Evolutionary conservation across 1,140 invertebrate species (phyloP), one percentile per base, ranked within the genome.

Genomic region (Drosophila lowei): DNA sequence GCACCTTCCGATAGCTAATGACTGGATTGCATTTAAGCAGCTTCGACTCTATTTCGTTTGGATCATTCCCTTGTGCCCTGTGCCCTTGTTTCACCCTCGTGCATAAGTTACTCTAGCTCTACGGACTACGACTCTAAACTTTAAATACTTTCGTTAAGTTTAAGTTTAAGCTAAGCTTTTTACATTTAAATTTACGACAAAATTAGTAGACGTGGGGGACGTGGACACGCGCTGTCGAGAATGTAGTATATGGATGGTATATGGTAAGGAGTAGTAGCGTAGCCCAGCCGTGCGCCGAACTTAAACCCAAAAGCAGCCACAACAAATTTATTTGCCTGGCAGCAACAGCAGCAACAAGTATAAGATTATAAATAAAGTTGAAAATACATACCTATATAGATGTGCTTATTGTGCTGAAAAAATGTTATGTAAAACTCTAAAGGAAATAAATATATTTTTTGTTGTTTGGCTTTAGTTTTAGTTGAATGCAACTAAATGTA

Each of bases 81-180:
- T 16, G 15, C 49, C 49, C 28, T 28, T 4, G 28, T 28, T 2
- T 8, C 30, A 44, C 62, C 49, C 63, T 68, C 63, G 65, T 44
- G 52, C 47, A 68, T 68, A 68, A 68, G 66, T 41, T 68, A 68
- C 56, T 57, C 50, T 68, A 68, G 66, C 62, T 38, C 34, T 50
- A 50, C 11, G 65, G 65, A 68, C 25, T 18, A 18, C 34, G 65
- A 57, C 66, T 63, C 65, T 64, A 47, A 66, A 47, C 60, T 61
- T 25, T 61, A 53, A 61, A 53, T 41, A 67, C 66, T 68, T 68
- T 68, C 52, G 64, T 68, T 68, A 68, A 68, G 66, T 53, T 76
- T 76, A 72, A 72, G 70, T 85, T 79, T 85, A 79, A 85, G 72
- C 76, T 84, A 79, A 84, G 80, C 76, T 77, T 79, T 79, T 74